These are phyloP conservation scores for Gnathonemus longibarbis DNA, from an alignment of 2,113 vertebrate genomes.

Conservation along the genomic window DNA sequence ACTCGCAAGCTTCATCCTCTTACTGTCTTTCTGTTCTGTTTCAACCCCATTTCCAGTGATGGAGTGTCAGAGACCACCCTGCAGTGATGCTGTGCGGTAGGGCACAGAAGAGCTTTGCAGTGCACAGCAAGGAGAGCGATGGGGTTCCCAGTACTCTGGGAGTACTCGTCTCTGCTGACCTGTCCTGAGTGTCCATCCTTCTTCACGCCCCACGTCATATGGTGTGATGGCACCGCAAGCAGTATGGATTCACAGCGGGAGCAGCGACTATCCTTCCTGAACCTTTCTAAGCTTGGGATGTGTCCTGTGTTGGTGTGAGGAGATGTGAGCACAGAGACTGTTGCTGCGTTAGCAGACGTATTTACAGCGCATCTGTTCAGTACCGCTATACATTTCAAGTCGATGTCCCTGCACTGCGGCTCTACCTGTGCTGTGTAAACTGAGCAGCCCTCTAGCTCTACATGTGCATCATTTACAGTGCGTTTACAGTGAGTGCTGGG, in stretches of 20 bases:
- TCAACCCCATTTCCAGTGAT: constrained; percentile 37
- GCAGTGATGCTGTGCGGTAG: constrained; percentile 56
- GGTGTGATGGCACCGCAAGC: background rate
- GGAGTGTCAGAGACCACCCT: constrained; percentile 42
- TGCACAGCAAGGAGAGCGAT: constrained; percentile 53
- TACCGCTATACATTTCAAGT: background rate
- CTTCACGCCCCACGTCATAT: background rate
- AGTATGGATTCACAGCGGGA: constrained; percentile 34
- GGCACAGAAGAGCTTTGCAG: constrained; percentile 49
- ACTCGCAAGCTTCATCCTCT: background rate
- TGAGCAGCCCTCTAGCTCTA: background rate
- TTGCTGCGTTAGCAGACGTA: background rate
- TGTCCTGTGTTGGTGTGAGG: background rate
- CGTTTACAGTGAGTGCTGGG: background rate
- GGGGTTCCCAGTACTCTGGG: background rate
- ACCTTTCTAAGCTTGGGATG: background rate
- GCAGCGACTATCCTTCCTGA: constrained; percentile 45
- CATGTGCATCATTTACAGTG: background rate
- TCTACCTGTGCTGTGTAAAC: background rate
- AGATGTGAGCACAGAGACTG: background rate
- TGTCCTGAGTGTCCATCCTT: background rate
- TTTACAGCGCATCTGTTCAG: background rate
- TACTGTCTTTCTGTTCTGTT: background rate
- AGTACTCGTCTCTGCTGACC: background rate
- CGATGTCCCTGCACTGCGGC: no score